Evolutionary conservation across 2,888 invertebrate species (phyloP).

Genomic region (Acholoe squamosa): DNA sequence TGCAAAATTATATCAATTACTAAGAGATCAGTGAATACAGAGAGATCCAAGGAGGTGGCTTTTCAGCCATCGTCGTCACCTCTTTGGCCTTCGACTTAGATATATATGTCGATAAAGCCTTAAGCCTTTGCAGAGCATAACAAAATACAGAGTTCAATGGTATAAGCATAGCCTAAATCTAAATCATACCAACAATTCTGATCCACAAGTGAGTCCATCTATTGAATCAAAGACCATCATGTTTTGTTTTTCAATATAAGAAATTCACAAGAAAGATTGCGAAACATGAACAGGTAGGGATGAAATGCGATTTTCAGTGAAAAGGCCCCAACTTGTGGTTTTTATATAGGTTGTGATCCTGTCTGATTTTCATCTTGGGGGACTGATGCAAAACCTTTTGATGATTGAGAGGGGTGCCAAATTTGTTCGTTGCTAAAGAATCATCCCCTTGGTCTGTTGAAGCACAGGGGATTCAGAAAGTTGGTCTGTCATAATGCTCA

Average conservation of each 20-base stretch:
- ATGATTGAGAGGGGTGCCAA: no score
- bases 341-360: no score
- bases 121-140: not conserved
- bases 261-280: not conserved
- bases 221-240: not conserved
- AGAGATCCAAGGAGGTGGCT: not conserved
- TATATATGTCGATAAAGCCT: not conserved
- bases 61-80: not conserved
- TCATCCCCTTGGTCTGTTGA: not conserved
- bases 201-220: not conserved
- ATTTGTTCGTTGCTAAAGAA: no score
- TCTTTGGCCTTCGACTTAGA: no score
- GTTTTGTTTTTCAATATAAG: no score
- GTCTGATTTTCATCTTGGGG: no score
- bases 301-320: no score
- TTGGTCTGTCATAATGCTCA: not conserved
- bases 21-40: not conserved
- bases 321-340: no score
- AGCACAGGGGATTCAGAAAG: not conserved
- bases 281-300: no score
- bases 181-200: not conserved
- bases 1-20: slow-evolving; percentile 9
- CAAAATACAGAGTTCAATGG: not conserved
- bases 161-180: not conserved
- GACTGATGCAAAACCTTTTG: no score